These are phyloP conservation scores for Porites evermanni DNA, from an alignment of 92 coral and sea anemone species.

Conservation along the genomic window DNA sequence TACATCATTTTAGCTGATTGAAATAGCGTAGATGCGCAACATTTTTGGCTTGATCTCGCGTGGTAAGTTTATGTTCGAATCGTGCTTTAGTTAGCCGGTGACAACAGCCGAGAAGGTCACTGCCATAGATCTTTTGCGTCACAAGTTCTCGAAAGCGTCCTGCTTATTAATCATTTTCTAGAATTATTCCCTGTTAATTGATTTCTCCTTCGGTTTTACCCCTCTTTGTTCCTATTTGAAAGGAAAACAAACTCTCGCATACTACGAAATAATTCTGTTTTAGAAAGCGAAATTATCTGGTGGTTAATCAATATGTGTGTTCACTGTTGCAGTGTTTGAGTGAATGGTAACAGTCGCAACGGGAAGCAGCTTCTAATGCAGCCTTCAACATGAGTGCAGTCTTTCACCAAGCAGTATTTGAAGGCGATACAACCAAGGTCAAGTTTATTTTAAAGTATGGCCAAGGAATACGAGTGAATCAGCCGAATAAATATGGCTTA, in stretches of 20 bases:
- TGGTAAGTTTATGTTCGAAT: neutral
- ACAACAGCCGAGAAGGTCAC: too few species aligned
- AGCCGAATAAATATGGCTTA: constrained; percentile 80
- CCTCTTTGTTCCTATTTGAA: constrained; percentile 26
- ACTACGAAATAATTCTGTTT: constrained; percentile 10
- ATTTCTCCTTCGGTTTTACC: neutral
- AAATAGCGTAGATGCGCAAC: too few species aligned
- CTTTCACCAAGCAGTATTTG: constrained; percentile 94
- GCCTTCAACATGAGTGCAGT: constrained; percentile 66
- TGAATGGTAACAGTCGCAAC: neutral
- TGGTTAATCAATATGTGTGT: neutral
- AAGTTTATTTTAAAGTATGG: constrained; percentile 89
- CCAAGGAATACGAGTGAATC: constrained; percentile 90
- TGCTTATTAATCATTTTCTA: neutral
- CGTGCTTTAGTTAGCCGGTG: neutral
- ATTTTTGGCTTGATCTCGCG: neutral
- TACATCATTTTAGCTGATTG: constrained; percentile 1
- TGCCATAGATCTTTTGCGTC: neutral
- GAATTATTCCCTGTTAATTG: constrained; percentile 9
- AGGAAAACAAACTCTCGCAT: constrained; percentile 10
- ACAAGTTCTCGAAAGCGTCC: neutral
- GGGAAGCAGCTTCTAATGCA: neutral
- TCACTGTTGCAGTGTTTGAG: constrained; percentile 19
- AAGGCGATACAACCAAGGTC: constrained; percentile 96
- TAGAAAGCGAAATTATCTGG: constrained; percentile 14